Evolutionary conservation across 2,113 vertebrate species (phyloP).

Genomic region (Rhinichthys klamathensis): DNA sequence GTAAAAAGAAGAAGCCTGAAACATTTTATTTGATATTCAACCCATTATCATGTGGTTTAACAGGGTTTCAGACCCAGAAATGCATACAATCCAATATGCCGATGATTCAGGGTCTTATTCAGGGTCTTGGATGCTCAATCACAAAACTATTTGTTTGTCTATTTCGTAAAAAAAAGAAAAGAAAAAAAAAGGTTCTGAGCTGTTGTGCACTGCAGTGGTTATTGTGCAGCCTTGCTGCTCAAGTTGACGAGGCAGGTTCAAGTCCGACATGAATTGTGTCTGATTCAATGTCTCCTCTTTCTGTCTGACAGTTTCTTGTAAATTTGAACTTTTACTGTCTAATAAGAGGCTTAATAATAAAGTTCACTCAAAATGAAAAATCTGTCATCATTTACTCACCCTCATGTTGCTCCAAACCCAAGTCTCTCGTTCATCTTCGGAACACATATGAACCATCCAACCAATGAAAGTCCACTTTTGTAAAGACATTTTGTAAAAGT

Average conservation of each 20-base stretch:
- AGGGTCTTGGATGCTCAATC: neutral
- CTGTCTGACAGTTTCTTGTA: neutral
- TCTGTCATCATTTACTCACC: neutral
- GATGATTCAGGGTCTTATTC: neutral
- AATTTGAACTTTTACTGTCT: neutral
- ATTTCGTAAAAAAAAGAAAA: neutral
- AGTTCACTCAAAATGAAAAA: neutral
- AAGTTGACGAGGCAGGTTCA: neutral
- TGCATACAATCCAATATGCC: neutral
- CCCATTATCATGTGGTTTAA: neutral
- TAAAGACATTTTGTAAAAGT: too few species aligned
- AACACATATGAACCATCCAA: too few species aligned
- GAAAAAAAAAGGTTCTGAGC: neutral
- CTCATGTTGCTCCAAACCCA: too few species aligned
- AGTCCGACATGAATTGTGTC: neutral
- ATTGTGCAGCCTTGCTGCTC: neutral
- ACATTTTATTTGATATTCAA: slow-evolving; percentile 26
- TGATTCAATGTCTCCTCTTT: neutral
- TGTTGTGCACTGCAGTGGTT: neutral
- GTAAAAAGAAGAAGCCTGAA: neutral
- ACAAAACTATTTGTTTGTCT: neutral
- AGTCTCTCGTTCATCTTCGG: too few species aligned
- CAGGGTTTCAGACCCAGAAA: slow-evolving; percentile 12
- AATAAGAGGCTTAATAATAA: neutral
- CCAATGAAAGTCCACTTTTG: too few species aligned